Percentiles rank a stretch among this genome's conserved stretches.
Evolutionary conservation across 2,113 vertebrate genomes (phyloP).

Genomic region (Rhea pennata): DNA sequence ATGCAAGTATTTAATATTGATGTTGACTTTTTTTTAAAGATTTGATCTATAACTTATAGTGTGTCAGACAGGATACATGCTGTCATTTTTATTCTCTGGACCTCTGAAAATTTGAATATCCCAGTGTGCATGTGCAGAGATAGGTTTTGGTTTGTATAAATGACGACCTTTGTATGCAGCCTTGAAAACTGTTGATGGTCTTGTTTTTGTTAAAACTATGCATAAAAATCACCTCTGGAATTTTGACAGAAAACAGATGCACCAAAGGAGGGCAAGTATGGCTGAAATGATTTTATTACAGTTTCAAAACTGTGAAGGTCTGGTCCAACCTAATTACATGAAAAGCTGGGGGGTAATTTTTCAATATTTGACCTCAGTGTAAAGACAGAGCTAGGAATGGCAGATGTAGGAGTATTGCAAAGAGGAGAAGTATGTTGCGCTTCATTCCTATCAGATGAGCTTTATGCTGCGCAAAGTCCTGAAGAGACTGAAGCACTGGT

Average conservation of each 20-base stretch:
- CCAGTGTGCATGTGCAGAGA: neutral
- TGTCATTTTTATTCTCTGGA: neutral
- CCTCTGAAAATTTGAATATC: neutral
- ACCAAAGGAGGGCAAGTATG: neutral
- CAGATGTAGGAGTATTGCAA: neutral
- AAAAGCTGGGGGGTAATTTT: rapidly evolving
- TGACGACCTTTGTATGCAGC: neutral
- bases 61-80: neutral
- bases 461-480: neutral
- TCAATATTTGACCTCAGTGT: neutral
- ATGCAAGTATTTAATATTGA: neutral
- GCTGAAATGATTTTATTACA: neutral
- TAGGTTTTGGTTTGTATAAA: neutral
- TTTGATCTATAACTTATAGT: neutral
- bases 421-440: neutral
- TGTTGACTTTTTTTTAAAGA: neutral
- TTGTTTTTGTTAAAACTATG: neutral
- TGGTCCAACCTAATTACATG: neutral
- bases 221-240: neutral
- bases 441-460: neutral
- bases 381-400: neutral
- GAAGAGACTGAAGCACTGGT: neutral
- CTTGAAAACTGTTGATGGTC: neutral
- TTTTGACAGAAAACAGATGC: neutral
- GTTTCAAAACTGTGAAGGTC: neutral